phyloP scores from a whole-genome alignment of 2,797 vertebrate species.

The Manis javanica region DNA sequence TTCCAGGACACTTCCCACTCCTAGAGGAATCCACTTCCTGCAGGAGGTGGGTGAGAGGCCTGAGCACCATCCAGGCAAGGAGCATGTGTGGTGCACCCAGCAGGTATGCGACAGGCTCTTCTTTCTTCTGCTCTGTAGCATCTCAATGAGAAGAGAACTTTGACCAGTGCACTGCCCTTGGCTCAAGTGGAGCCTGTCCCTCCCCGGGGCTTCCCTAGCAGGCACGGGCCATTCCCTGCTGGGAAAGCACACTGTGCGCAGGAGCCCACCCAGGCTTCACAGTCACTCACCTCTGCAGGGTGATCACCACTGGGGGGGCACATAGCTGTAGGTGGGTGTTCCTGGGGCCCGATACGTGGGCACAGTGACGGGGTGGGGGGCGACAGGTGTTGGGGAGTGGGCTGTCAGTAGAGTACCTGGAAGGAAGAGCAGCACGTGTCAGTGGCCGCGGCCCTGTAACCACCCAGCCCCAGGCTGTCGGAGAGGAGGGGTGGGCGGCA shows the following conservation, averaged over 20 bases:
- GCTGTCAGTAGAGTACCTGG: conserved; percentile 97
- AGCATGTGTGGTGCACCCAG: accelerated
- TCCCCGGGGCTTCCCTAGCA: not conserved
- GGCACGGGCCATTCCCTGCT: not conserved
- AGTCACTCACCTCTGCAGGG: conserved; percentile 90
- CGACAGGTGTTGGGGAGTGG: conserved; percentile 95
- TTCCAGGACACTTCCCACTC: not conserved
- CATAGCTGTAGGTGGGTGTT: conserved; percentile 98
- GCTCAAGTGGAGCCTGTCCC: not conserved
- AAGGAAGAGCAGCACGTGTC: conserved; percentile 73
- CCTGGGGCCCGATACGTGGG: conserved; percentile 95
- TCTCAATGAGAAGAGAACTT: not conserved
- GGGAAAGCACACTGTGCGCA: not conserved
- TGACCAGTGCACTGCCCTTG: not conserved
- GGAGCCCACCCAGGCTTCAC: not conserved
- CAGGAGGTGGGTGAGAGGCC: not conserved
- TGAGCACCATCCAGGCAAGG: not conserved
- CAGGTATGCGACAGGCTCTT: not conserved
- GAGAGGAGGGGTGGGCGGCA: too few relatives aligned
- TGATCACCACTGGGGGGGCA: conserved; percentile 98
- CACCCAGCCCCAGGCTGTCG: not conserved
- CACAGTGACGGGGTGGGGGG: conserved; percentile 95
- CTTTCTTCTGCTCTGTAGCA: not conserved
- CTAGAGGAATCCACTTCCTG: not conserved
- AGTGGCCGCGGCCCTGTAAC: not conserved